Evolutionary conservation across 2,113 vertebrate genomes (phyloP).

Genomic region (Lampris incognitus): DNA sequence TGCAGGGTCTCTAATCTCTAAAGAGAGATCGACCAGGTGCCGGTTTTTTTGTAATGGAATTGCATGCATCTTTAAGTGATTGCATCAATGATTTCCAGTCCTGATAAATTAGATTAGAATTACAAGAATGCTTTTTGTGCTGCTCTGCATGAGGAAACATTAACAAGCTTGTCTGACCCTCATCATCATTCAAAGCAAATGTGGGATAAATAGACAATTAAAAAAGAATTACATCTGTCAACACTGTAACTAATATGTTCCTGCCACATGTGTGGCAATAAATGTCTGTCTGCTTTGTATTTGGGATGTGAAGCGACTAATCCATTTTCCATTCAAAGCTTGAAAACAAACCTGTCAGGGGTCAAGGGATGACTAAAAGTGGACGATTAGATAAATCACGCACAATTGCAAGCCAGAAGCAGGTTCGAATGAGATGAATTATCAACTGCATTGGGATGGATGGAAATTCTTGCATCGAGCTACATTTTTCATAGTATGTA

Average conservation of each 20-base stretch:
- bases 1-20: constrained; percentile 66
- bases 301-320: constrained; percentile 29
- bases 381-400: constrained; percentile 39
- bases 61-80: constrained; percentile 62
- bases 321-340: constrained; percentile 23
- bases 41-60: constrained; percentile 68
- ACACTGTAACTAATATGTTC: not conserved
- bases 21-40: constrained; percentile 67
- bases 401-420: constrained; percentile 24
- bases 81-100: constrained; percentile 57
- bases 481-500: not conserved
- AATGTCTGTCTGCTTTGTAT: not conserved
- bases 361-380: constrained; percentile 15
- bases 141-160: constrained; percentile 6
- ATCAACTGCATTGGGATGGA: constrained; percentile 16
- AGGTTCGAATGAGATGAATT: constrained; percentile 23
- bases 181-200: constrained; percentile 12
- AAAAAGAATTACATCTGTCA: not conserved
- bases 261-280: not conserved
- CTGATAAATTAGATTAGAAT: constrained; percentile 57
- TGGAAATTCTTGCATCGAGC: constrained; percentile 16
- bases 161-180: constrained; percentile 4
- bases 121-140: constrained; percentile 27
- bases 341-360: constrained; percentile 19
- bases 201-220: not conserved